These are phyloP conservation scores for Pollenia amentaria DNA, from an alignment of 2,888 invertebrate genomes.

Conservation along the genomic window DNA sequence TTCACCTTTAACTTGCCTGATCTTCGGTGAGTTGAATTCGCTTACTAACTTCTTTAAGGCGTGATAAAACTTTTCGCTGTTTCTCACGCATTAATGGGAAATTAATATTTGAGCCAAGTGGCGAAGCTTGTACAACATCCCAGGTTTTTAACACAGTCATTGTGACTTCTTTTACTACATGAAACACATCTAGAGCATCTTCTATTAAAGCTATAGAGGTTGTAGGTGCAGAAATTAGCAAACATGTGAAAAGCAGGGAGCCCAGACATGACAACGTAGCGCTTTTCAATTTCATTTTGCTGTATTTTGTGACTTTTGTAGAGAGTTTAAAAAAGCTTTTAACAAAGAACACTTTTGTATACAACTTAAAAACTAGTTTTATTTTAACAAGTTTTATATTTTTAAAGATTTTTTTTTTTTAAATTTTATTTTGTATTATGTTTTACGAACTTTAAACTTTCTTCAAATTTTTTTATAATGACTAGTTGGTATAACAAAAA, in stretches of 20 bases:
- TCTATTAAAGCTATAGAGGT: conserved; percentile 85
- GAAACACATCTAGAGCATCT: conserved; percentile 87
- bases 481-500: conserved; percentile 37
- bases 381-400: neutral
- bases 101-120: conserved; percentile 86
- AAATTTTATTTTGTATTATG: neutral
- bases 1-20: conserved; percentile 77
- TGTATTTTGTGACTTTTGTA: conserved; percentile 8
- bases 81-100: conserved; percentile 87
- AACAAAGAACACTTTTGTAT: conserved; percentile 32
- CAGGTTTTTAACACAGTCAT: conserved; percentile 87
- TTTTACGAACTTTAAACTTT: neutral
- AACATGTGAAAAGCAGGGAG: conserved; percentile 23
- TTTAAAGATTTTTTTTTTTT: conserved; percentile 19
- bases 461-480: conserved; percentile 23
- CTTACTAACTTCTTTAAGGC: conserved; percentile 84
- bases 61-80: conserved; percentile 87
- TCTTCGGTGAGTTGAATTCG: conserved; percentile 84
- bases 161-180: conserved; percentile 87
- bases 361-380: conserved; percentile 27
- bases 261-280: conserved; percentile 22
- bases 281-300: conserved; percentile 58
- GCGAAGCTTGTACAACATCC: conserved; percentile 87
- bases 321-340: neutral
- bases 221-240: conserved; percentile 75